phyloP scores from a whole-genome alignment of 2,797 vertebrate species.

The Denticeps clupeoides region DNA sequence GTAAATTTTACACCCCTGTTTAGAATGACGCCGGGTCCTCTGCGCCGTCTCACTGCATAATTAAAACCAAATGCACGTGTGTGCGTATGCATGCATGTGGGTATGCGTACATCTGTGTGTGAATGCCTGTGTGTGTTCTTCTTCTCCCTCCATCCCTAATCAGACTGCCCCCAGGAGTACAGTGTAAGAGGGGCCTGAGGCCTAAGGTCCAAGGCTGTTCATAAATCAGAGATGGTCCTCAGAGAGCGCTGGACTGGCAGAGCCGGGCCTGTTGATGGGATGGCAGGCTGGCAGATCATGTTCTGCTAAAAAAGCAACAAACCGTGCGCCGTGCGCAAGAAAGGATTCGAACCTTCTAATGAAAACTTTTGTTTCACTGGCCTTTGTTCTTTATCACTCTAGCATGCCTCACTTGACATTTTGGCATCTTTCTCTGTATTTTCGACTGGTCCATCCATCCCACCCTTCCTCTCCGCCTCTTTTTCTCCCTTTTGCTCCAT shows the following conservation, averaged over 20 bases:
- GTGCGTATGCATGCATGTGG: slow-evolving; percentile 25
- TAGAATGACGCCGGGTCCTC: slow-evolving; percentile 42
- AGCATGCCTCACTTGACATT: neutral
- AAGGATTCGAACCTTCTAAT: too few species aligned
- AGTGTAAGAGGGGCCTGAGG: slow-evolving; percentile 3
- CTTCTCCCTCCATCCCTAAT: slow-evolving; percentile 59
- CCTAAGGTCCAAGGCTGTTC: slow-evolving; percentile 45
- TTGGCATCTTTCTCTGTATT: slow-evolving; percentile 15
- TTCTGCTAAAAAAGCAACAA: too few species aligned
- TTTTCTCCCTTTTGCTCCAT: slow-evolving; percentile 29
- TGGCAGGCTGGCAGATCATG: too few species aligned
- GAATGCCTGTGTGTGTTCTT: slow-evolving; percentile 26
- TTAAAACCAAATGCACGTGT: slow-evolving; percentile 32
- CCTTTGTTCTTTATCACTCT: neutral
- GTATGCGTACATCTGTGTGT: slow-evolving; percentile 22
- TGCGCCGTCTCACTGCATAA: slow-evolving; percentile 12
- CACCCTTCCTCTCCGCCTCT: slow-evolving; percentile 12
- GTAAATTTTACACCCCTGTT: slow-evolving; percentile 42
- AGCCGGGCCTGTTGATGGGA: too few species aligned
- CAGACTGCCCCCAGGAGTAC: slow-evolving; percentile 58
- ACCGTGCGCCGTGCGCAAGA: too few species aligned
- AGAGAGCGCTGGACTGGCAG: too few species aligned
- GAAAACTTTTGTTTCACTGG: slow-evolving; percentile 2
- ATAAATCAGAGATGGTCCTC: slow-evolving; percentile 63
- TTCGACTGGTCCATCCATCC: slow-evolving; percentile 26